Evolutionary conservation across 2,888 invertebrate genomes (phyloP), one percentile per base, ranked within the genome.

Genomic region (Morpho helenor): DNA sequence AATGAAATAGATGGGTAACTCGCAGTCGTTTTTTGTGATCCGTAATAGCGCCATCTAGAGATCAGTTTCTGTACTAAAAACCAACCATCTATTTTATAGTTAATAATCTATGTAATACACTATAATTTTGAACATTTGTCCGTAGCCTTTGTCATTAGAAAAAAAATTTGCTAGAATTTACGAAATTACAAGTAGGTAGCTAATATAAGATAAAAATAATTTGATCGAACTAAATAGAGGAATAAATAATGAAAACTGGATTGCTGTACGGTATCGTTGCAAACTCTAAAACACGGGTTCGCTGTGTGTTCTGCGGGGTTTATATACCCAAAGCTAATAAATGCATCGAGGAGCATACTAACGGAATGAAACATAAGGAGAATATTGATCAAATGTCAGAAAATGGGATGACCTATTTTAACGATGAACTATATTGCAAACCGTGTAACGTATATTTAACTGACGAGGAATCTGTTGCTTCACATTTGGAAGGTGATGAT

Each of bases 331-430:
- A 84, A 60, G 80, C 83, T 2, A 76, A 70, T 51, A 82, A 78
- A 78, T 84, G 82, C 62, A 84, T 86, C 56, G 83, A 84, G 56
- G 81, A 85, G 64, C 85, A 86, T 63, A 74, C 72, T 16, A 80
- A 82, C 57, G 84, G 84, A 7, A 69, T 75, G 23, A 82, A 77
- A 67, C 85, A 86, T 63, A 81, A 79, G 60, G 81, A 83, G 16
- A 79, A 79, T 49, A 76, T 83, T 23, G 75, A 77, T 51, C 67
- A 80, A 48, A 80, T 82, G 79, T 67, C 72, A 42, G 76, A 79
- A 58, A 80, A 84, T 56, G 85, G 80, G 2, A 72, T 86, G 61
- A 66, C 65, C 49, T 79, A 76, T 40, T 64, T 64, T 48, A 66
- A 77, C 48, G 75, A 75, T 6, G 69, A 65, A 23, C 61, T 84